Percentiles rank a stretch among this genome's conserved stretches.
phyloP scores from a whole-genome alignment of 2,888 invertebrate genomes.

The Pristionchus arcanus region DNA sequence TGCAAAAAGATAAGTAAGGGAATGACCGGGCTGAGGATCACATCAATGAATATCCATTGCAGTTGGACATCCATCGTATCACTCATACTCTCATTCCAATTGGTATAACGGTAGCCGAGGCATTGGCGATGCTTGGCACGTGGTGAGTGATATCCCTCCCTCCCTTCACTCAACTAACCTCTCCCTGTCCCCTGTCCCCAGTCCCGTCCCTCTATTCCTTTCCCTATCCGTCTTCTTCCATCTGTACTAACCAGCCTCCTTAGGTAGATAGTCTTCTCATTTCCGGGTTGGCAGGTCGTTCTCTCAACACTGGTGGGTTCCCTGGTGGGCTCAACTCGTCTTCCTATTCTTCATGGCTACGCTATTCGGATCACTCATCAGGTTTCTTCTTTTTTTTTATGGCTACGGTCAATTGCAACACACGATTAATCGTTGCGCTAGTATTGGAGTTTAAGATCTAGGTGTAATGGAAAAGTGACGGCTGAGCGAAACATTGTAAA shows the following conservation, averaged over 20 bases:
- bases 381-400: not conserved
- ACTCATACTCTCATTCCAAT: conserved; percentile 60
- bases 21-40: not conserved
- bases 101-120: conserved; percentile 66
- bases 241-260: not conserved
- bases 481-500: too few relatives aligned
- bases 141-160: conserved; percentile 59
- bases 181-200: not conserved
- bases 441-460: too few relatives aligned
- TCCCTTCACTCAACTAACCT: not conserved
- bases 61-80: conserved; percentile 61
- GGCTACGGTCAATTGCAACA: not conserved
- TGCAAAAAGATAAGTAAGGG: too few relatives aligned
- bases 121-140: conserved; percentile 58
- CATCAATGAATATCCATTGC: not conserved
- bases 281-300: conserved; percentile 60
- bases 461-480: too few relatives aligned
- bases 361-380: conserved; percentile 28
- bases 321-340: conserved; percentile 70
- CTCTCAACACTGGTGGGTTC: conserved; percentile 67
- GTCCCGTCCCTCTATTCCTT: not conserved
- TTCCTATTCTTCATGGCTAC: conserved; percentile 62
- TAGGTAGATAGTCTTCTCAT: not conserved
- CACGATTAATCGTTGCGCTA: not conserved
- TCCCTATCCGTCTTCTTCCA: not conserved